Conservation (phyloP, 2,113 vertebrate species). For the Grammomys dolichurus region DNA sequence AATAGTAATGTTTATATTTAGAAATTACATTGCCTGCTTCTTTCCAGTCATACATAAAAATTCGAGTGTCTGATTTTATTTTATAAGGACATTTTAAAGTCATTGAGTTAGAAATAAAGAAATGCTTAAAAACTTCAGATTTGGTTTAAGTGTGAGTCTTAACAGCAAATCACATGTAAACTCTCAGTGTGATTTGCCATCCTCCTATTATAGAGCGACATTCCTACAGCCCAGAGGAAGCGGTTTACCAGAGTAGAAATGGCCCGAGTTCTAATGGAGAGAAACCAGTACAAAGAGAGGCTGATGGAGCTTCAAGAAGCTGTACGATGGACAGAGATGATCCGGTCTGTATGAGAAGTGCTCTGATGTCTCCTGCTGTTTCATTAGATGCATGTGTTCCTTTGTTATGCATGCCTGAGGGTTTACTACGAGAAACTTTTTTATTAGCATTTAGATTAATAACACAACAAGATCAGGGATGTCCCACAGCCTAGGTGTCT, state of each 20-base stretch:
- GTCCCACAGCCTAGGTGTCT: not conserved
- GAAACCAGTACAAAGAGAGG: slow-evolving; percentile 99
- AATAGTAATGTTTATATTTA: slow-evolving; percentile 47
- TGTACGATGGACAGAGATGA: slow-evolving; percentile 99
- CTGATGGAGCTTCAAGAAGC: slow-evolving; percentile 99
- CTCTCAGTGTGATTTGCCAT: slow-evolving; percentile 10
- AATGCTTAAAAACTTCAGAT: slow-evolving; percentile 6
- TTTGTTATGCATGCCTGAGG: too few species aligned
- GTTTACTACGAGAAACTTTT: slow-evolving; percentile 34
- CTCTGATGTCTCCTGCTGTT: not conserved
- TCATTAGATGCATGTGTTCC: not conserved
- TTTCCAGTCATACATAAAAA: slow-evolving; percentile 42
- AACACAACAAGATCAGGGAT: not conserved
- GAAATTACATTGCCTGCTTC: slow-evolving; percentile 50
- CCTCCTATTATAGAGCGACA: slow-evolving; percentile 91
- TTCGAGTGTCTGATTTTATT: slow-evolving; percentile 10
- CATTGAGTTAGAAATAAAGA: slow-evolving; percentile 42
- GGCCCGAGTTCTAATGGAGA: slow-evolving; percentile 98
- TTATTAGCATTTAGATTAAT: slow-evolving; percentile 7
- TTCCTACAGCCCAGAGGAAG: slow-evolving; percentile 98
- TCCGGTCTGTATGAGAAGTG: slow-evolving; percentile 88
- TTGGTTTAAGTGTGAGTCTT: slow-evolving; percentile 23
- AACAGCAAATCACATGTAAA: not conserved
- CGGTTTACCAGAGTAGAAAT: slow-evolving; percentile 98
- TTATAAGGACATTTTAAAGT: slow-evolving; percentile 45